These are phyloP conservation scores for Mus spicilegus DNA, from an alignment of 2,113 vertebrate species.

Conservation along the genomic window DNA sequence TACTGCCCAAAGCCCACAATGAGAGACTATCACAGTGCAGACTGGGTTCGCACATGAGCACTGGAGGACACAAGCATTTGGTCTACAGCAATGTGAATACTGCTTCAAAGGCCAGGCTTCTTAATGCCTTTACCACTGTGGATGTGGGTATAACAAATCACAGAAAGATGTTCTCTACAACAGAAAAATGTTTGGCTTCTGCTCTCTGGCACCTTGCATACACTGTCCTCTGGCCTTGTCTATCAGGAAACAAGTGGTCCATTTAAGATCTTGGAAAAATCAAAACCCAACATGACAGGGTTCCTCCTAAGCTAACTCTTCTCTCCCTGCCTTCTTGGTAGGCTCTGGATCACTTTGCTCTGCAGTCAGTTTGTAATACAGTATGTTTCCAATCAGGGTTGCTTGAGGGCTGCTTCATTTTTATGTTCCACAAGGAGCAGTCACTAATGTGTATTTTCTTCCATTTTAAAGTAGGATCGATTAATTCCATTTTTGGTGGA, in stretches of 20 bases:
- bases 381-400: background rate
- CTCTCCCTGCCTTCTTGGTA: background rate
- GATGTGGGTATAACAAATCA: background rate
- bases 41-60: background rate
- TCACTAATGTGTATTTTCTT: background rate
- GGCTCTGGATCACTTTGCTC: background rate
- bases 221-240: background rate
- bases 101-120: background rate
- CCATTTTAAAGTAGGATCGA: constrained; percentile 14
- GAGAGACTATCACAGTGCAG: background rate
- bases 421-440: background rate
- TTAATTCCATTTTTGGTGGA: background rate
- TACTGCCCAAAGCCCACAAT: background rate
- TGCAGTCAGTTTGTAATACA: too few relatives aligned
- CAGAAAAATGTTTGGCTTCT: background rate
- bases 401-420: background rate
- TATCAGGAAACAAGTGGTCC: background rate
- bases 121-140: background rate
- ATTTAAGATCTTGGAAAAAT: background rate
- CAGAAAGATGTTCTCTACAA: background rate
- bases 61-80: background rate
- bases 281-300: background rate
- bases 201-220: background rate
- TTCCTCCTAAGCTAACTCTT: background rate
- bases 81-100: background rate